Conservation (phyloP, 2,888 invertebrate genomes). For the Rhodophaea formosa region DNA sequence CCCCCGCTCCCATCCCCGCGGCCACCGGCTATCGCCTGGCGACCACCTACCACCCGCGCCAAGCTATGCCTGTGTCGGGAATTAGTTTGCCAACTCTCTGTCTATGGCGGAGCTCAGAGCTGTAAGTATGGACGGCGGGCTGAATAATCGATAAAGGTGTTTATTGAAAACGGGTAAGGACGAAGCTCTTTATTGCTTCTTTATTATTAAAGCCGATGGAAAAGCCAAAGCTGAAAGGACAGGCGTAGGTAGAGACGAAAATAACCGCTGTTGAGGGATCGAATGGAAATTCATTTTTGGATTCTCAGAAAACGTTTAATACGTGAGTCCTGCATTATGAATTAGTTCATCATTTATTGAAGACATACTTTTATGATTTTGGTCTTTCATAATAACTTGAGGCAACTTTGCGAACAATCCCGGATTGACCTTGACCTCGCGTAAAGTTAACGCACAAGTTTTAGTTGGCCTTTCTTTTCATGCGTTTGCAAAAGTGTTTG, state of each 20-base stretch:
- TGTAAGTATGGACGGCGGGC: conserved; percentile 79
- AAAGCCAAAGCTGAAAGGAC: conserved; percentile 32
- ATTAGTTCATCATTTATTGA: background rate
- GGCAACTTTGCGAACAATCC: background rate
- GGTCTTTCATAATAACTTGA: background rate
- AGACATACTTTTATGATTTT: background rate
- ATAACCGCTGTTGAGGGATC: background rate
- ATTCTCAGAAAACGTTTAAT: background rate
- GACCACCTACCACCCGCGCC: conserved; percentile 74
- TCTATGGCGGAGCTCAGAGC: conserved; percentile 77
- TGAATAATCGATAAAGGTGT: conserved; percentile 82
- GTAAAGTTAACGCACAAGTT: background rate
- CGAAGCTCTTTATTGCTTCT: conserved; percentile 77
- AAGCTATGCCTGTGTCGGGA: conserved; percentile 80
- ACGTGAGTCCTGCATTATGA: background rate
- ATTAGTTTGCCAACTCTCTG: conserved; percentile 81
- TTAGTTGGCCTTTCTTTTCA: background rate
- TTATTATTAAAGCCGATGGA: conserved; percentile 70
- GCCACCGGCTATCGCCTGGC: conserved; percentile 73
- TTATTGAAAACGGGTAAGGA: conserved; percentile 80
- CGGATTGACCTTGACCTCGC: background rate
- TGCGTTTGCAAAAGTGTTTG: background rate
- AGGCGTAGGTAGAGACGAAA: conserved; percentile 6
- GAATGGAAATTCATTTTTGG: background rate
- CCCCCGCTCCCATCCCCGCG: conserved; percentile 51